Conservation (phyloP, 2,113 vertebrate species). For the Ammospiza caudacuta region DNA sequence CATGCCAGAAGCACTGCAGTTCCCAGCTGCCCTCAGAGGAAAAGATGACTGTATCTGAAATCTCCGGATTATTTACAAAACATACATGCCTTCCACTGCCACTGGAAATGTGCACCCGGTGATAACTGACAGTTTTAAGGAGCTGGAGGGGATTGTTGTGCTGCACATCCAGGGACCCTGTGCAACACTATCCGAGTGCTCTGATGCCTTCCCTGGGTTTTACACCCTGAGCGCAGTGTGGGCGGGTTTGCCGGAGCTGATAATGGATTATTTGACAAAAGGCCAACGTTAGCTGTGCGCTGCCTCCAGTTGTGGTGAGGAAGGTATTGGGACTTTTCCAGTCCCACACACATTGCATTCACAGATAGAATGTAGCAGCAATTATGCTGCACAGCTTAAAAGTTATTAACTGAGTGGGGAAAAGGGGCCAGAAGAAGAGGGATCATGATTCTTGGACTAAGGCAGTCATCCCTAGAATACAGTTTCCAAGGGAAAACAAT, state of each 20-base stretch:
- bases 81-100: slow-evolving; percentile 29
- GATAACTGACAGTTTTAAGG: slow-evolving; percentile 19
- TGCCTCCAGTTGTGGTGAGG: slow-evolving; percentile 26
- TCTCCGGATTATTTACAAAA: slow-evolving; percentile 43
- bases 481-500: background rate
- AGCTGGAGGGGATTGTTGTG: background rate
- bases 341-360: slow-evolving; percentile 27
- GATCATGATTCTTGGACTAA: background rate
- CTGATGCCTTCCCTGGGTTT: background rate
- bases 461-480: slow-evolving; percentile 4
- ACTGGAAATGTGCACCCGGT: background rate
- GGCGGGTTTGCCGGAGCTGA: slow-evolving; percentile 8
- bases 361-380: slow-evolving; percentile 11
- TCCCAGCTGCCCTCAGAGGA: slow-evolving; percentile 33
- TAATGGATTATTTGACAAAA: slow-evolving; percentile 54
- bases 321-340: slow-evolving; percentile 45
- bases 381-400: background rate
- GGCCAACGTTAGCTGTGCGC: slow-evolving; percentile 18
- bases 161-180: background rate
- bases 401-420: background rate
- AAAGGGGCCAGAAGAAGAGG: background rate
- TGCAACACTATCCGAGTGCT: slow-evolving; percentile 3
- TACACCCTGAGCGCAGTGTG: background rate
- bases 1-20: slow-evolving; percentile 17
- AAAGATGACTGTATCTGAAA: slow-evolving; percentile 13